Percentiles rank a stretch among this genome's conserved stretches.
These are phyloP conservation scores for Megamerina dolium DNA, from an alignment of 2,888 invertebrate genomes.

Conservation along the genomic window DNA sequence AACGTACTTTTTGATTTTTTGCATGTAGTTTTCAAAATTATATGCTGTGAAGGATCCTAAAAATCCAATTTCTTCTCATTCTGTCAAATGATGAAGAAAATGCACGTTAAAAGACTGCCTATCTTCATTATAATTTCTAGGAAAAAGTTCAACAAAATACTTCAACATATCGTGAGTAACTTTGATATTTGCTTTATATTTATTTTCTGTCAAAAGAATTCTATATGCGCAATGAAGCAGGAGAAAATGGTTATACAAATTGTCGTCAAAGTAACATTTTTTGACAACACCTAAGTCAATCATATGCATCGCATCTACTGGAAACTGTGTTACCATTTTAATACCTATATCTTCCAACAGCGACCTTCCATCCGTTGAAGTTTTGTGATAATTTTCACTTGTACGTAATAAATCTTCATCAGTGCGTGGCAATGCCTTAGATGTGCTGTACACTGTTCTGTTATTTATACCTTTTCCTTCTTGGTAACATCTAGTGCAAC, in stretches of 20 bases:
- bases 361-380: no score
- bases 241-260: constrained; percentile 3
- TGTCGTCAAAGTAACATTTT: constrained; percentile 6
- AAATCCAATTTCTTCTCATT: constrained; percentile 5
- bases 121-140: constrained; percentile 1
- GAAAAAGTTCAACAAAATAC: constrained; percentile 4
- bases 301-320: not conserved
- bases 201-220: constrained; percentile 3
- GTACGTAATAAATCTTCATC: no score
- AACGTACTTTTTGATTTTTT: constrained; percentile 1
- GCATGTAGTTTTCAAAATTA: constrained; percentile 5
- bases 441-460: constrained; percentile 2
- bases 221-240: constrained; percentile 7
- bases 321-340: no score
- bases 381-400: no score
- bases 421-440: constrained; percentile 1
- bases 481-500: no score
- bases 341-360: not conserved
- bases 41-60: constrained; percentile 2
- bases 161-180: constrained; percentile 1
- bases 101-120: constrained; percentile 2
- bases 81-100: constrained; percentile 4
- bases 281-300: constrained; percentile 3
- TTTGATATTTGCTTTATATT: constrained; percentile 1
- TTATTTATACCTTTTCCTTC: no score